These are phyloP conservation scores for Caenorhabditis sulstoni DNA, from an alignment of 2,888 invertebrate genomes.

Conservation along the genomic window DNA sequence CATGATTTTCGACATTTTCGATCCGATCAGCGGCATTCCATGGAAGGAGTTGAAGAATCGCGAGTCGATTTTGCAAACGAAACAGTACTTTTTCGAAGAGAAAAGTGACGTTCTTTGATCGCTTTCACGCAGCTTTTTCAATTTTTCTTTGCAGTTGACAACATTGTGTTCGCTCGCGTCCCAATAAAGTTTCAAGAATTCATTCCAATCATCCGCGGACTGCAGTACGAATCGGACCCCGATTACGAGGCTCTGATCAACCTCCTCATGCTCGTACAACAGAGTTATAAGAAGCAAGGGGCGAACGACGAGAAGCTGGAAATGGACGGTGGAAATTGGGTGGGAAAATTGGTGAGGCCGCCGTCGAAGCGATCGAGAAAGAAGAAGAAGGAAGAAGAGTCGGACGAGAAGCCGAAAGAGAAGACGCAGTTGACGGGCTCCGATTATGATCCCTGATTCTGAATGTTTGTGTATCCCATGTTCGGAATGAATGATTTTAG, in stretches of 20 bases:
- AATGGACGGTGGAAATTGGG: not conserved
- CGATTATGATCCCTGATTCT: too few relatives aligned
- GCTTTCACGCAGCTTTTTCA: not conserved
- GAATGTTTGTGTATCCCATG: too few relatives aligned
- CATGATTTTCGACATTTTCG: constrained; percentile 58
- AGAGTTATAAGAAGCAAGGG: too few relatives aligned
- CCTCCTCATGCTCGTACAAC: not conserved
- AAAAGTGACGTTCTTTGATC: constrained; percentile 21
- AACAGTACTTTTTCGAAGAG: constrained; percentile 27
- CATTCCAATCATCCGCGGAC: too few relatives aligned
- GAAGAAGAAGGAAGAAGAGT: too few relatives aligned
- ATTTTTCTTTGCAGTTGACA: too few relatives aligned
- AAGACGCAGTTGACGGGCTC: too few relatives aligned
- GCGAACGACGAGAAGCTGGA: not conserved
- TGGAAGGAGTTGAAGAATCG: constrained; percentile 50
- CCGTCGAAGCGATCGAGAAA: not conserved
- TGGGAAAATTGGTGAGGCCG: not conserved
- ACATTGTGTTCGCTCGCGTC: too few relatives aligned
- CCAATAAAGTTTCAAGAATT: too few relatives aligned
- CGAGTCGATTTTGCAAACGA: constrained; percentile 29
- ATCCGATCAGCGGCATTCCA: constrained; percentile 53
- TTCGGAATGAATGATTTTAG: too few relatives aligned
- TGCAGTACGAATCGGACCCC: not conserved
- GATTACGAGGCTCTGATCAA: not conserved
- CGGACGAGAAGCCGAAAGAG: too few relatives aligned